Evolutionary conservation across 2,888 invertebrate genomes (phyloP).

Genomic region (Temnothorax unifasciatus): DNA sequence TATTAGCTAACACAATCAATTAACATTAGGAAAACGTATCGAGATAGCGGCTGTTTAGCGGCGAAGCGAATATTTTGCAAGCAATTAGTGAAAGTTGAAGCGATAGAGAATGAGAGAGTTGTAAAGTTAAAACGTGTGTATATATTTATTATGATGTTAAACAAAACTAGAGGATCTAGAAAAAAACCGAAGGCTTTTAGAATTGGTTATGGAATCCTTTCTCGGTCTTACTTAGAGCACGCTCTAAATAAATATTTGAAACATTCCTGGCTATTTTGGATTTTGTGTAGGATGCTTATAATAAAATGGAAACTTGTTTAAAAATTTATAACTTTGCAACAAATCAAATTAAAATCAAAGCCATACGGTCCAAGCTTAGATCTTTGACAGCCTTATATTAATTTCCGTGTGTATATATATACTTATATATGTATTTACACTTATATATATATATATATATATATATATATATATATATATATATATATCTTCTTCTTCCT

Average conservation of each 20-base stretch:
- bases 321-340: no score
- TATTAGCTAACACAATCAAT: neutral
- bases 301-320: no score
- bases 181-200: neutral
- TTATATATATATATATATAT: no score
- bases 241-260: neutral
- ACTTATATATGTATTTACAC: no score
- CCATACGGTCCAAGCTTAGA: no score
- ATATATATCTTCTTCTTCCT: no score
- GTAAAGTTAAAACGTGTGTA: neutral
- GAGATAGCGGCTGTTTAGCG: neutral
- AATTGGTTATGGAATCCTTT: neutral
- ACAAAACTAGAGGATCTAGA: neutral
- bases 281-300: no score
- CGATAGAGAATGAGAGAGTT: neutral
- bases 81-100: neutral
- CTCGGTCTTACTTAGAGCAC: neutral
- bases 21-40: neutral
- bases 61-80: neutral
- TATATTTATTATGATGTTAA: neutral
- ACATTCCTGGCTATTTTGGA: neutral
- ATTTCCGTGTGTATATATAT: no score
- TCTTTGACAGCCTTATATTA: no score
- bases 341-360: no score
- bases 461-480: no score